Conservation (phyloP, 2,113 vertebrate species). For the Patagioenas fasciata region DNA sequence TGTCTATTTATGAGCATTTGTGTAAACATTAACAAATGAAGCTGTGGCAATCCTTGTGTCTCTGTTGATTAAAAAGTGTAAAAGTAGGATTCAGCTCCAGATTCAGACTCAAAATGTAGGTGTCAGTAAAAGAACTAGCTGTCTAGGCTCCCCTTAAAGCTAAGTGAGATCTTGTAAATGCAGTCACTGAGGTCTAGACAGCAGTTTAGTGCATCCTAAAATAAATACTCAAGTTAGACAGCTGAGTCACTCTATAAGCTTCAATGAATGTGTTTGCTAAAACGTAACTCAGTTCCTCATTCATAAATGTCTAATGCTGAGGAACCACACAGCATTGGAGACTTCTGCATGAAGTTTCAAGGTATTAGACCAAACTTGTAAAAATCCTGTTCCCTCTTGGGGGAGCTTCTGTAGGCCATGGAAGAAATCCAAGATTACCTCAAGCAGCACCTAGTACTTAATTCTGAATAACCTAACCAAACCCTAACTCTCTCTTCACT, state of each 20-base stretch:
- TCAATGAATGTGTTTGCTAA: not conserved
- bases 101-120: not conserved
- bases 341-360: not conserved
- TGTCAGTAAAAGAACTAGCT: not conserved
- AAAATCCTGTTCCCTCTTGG: not conserved
- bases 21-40: not conserved
- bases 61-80: not conserved
- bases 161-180: not conserved
- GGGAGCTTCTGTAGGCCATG: accelerated
- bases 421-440: not conserved
- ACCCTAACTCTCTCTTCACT: not conserved
- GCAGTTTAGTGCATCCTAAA: not conserved
- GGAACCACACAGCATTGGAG: not conserved
- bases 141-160: not conserved
- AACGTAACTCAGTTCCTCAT: not conserved
- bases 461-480: not conserved
- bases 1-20: not conserved
- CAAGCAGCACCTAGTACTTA: not conserved
- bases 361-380: not conserved
- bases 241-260: not conserved
- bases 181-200: not conserved
- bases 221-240: not conserved
- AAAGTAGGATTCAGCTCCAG: not conserved
- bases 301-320: not conserved
- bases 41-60: not conserved